phyloP scores from a whole-genome alignment of 2,888 invertebrate species.

The Yponomeuta evonymella region DNA sequence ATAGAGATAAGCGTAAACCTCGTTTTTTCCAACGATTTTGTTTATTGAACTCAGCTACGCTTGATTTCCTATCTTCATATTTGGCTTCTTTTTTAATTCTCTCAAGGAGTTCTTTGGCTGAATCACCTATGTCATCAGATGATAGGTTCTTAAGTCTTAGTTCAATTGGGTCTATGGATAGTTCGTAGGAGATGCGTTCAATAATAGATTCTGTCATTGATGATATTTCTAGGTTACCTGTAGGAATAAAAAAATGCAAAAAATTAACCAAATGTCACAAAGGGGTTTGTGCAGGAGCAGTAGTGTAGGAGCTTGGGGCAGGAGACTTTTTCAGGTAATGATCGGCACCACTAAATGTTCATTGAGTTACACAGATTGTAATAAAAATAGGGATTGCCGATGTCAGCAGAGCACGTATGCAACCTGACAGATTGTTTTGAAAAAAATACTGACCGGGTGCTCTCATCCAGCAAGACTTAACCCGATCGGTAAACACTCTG shows the following conservation, averaged over 20 bases:
- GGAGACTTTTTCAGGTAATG: too few species aligned
- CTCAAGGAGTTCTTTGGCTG: slow-evolving; percentile 54
- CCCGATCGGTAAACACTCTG: not conserved
- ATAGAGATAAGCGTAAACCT: slow-evolving; percentile 77
- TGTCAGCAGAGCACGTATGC: too few species aligned
- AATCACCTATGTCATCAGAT: slow-evolving; percentile 33
- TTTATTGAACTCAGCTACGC: slow-evolving; percentile 73
- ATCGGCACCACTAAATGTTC: too few species aligned
- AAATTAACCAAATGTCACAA: too few species aligned
- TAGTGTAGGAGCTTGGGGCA: too few species aligned
- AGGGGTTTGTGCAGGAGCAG: too few species aligned
- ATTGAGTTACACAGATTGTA: too few species aligned
- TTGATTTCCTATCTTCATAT: slow-evolving; percentile 61
- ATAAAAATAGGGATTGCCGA: too few species aligned
- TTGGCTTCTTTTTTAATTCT: slow-evolving; percentile 69
- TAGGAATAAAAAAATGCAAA: not conserved
- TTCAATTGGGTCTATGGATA: slow-evolving; percentile 72
- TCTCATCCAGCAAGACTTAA: not conserved
- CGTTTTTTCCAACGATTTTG: slow-evolving; percentile 84
- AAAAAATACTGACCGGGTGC: not conserved
- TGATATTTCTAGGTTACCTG: slow-evolving; percentile 71
- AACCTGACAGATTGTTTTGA: too few species aligned
- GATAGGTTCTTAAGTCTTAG: slow-evolving; percentile 72
- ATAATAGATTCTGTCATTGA: slow-evolving; percentile 77
- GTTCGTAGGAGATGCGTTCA: slow-evolving; percentile 75